Percentiles rank a stretch among this genome's conserved stretches.
These are phyloP conservation scores for Drosophila funebris DNA, from an alignment of 1,140 invertebrate species.

Conservation along the genomic window DNA sequence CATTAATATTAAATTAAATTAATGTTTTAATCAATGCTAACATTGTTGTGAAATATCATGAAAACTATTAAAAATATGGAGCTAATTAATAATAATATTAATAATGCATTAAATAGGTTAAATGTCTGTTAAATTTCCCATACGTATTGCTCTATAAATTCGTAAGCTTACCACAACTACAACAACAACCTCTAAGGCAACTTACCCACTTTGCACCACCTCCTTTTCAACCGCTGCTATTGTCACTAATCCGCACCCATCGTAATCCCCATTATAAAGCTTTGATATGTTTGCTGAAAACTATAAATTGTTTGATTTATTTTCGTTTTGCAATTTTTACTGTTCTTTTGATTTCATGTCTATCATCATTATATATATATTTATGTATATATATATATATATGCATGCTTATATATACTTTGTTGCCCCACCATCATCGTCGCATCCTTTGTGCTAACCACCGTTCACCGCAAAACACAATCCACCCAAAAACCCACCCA, in stretches of 20 bases:
- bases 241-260: constrained; percentile 37
- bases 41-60: too few relatives aligned
- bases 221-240: neutral
- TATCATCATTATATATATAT: constrained; percentile 35
- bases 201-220: neutral
- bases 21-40: too few relatives aligned
- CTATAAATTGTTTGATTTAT: constrained; percentile 42
- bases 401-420: constrained; percentile 33
- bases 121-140: too few relatives aligned
- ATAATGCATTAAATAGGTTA: too few relatives aligned
- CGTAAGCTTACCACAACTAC: neutral
- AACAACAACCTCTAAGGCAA: neutral
- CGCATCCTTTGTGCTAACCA: constrained; percentile 66
- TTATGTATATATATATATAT: constrained; percentile 2
- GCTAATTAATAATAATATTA: too few relatives aligned
- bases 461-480: constrained; percentile 25
- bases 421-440: constrained; percentile 51
- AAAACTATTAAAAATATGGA: too few relatives aligned
- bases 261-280: neutral
- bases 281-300: neutral
- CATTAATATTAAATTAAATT: too few relatives aligned
- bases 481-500: constrained; percentile 16
- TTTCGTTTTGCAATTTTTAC: constrained; percentile 42
- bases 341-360: constrained; percentile 72
- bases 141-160: neutral